A percentile compares a stretch with the other conserved stretches of the same genome.
Conservation (phyloP, 2,797 vertebrate genomes). For the Sebastes vulpes region DNA sequence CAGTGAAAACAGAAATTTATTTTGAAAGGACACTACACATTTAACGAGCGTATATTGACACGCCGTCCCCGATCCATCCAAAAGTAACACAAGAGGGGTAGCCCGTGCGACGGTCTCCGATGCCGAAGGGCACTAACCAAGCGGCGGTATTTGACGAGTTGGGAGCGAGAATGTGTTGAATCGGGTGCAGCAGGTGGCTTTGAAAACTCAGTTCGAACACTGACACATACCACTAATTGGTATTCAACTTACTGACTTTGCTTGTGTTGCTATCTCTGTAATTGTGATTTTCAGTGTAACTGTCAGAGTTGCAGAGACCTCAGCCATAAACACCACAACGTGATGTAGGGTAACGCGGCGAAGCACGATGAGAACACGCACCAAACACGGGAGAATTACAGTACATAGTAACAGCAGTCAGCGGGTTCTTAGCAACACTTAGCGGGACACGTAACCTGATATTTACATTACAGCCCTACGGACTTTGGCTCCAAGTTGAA, state of each 20-base stretch:
- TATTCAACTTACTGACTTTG: slow-evolving; percentile 20
- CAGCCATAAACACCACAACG: not conserved
- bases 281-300: not conserved
- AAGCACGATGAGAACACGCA: slow-evolving; percentile 7
- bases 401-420: not conserved
- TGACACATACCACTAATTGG: slow-evolving; percentile 14
- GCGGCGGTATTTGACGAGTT: too few relatives aligned
- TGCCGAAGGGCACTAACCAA: too few relatives aligned
- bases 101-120: too few relatives aligned
- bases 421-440: not conserved
- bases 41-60: too few relatives aligned
- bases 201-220: not conserved
- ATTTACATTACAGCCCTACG: not conserved
- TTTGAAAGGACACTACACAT: too few relatives aligned
- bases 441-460: not conserved
- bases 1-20: too few relatives aligned
- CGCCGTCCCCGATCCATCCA: too few relatives aligned
- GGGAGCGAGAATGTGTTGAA: too few relatives aligned
- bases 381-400: not conserved
- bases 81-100: too few relatives aligned
- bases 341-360: not conserved
- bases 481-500: not conserved
- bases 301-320: not conserved
- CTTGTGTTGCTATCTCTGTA: not conserved
- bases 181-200: not conserved